These are phyloP conservation scores for Megathymus violae DNA, from an alignment of 1,140 invertebrate genomes.

Conservation along the genomic window DNA sequence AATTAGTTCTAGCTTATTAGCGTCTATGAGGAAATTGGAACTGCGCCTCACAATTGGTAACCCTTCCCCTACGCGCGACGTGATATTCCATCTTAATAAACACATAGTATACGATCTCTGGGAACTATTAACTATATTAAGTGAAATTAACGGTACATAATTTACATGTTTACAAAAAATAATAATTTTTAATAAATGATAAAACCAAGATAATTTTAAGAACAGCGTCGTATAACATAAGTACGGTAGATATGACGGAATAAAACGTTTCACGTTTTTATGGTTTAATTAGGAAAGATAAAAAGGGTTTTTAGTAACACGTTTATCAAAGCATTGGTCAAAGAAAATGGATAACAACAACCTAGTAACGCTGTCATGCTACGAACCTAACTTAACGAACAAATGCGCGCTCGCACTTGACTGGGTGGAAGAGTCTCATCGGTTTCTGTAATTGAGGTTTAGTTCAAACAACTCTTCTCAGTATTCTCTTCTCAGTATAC, in stretches of 20 bases:
- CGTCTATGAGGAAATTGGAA: slow-evolving; percentile 31
- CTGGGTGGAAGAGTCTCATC: slow-evolving; percentile 50
- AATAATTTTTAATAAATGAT: too few relatives aligned
- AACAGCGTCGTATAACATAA: too few relatives aligned
- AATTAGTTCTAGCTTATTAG: slow-evolving; percentile 34
- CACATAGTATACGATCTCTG: too few relatives aligned
- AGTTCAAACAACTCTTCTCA: slow-evolving; percentile 34
- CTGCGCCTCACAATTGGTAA: slow-evolving; percentile 7
- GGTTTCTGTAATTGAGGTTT: slow-evolving; percentile 55
- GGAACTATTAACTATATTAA: too few relatives aligned
- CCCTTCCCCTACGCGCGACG: slow-evolving; percentile 12
- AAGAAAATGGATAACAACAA: slow-evolving; percentile 4
- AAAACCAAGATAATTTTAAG: too few relatives aligned
- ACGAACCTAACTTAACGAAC: slow-evolving; percentile 77
- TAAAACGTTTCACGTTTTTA: slow-evolving; percentile 3
- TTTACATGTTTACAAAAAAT: background rate
- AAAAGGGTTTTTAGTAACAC: slow-evolving; percentile 1
- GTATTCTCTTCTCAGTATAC: too few relatives aligned
- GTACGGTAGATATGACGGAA: slow-evolving; percentile 4
- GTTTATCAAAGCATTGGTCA: slow-evolving; percentile 5
- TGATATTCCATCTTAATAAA: slow-evolving; percentile 16
- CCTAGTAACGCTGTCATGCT: slow-evolving; percentile 54
- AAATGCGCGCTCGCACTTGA: slow-evolving; percentile 63
- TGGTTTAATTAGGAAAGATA: background rate
- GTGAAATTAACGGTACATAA: background rate